Evolutionary conservation across 2,797 vertebrate species (phyloP).

Genomic region (Bovichtus variegatus): DNA sequence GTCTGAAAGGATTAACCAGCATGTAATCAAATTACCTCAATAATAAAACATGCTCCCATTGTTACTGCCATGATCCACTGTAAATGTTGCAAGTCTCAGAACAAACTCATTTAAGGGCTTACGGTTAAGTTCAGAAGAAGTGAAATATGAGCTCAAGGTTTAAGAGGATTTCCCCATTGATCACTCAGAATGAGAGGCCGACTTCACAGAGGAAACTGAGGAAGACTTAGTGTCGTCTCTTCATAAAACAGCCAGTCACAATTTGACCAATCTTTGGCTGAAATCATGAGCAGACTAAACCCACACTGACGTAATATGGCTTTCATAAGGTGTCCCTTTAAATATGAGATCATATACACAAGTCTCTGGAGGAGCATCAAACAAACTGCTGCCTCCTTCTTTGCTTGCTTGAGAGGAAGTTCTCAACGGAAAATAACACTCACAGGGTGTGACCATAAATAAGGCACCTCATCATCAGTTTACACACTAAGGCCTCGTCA

Average conservation of each 20-base stretch:
- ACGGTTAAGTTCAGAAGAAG: constrained; percentile 70
- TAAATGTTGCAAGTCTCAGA: constrained; percentile 77
- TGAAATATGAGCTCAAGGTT: constrained; percentile 76
- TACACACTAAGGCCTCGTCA: constrained; percentile 71
- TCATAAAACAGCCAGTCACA: constrained; percentile 44
- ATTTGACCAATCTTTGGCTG: constrained; percentile 28
- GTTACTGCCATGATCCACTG: constrained; percentile 73
- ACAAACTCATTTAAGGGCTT: constrained; percentile 80
- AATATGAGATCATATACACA: constrained; percentile 47
- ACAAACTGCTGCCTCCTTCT: constrained; percentile 42
- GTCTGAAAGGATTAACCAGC: constrained; percentile 83
- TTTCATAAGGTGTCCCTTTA: constrained; percentile 43
- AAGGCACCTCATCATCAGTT: constrained; percentile 77
- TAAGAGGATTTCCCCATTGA: constrained; percentile 79
- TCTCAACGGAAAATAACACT: constrained; percentile 72
- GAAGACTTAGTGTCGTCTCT: constrained; percentile 49
- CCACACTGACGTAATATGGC: constrained; percentile 13
- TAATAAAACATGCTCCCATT: constrained; percentile 79
- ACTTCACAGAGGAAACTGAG: constrained; percentile 45
- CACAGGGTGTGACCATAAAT: constrained; percentile 72
- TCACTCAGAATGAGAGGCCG: constrained; percentile 56
- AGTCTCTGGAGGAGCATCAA: constrained; percentile 57
- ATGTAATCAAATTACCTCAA: constrained; percentile 84
- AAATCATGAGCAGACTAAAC: constrained; percentile 40
- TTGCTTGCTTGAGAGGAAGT: constrained; percentile 53